A percentile compares a stretch with the other conserved stretches of the same genome.
These are phyloP conservation scores for Istiophorus platypterus DNA, from an alignment of 2,113 vertebrate species.

Conservation along the genomic window DNA sequence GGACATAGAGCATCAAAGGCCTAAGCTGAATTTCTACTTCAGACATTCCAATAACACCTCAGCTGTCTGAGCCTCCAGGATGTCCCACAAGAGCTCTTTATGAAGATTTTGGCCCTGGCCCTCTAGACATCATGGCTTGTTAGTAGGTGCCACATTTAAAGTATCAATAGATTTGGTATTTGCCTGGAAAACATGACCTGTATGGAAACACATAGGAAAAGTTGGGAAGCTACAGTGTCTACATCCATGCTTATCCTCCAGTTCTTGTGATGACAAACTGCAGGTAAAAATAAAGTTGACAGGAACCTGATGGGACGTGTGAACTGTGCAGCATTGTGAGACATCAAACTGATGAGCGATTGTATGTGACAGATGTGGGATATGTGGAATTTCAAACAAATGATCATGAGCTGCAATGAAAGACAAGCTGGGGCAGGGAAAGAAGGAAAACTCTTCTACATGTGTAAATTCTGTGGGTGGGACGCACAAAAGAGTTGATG, in stretches of 20 bases:
- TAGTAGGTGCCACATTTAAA: neutral
- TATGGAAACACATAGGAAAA: constrained; percentile 26
- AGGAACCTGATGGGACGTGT: constrained; percentile 67
- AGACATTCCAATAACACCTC: neutral
- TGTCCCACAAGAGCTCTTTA: neutral
- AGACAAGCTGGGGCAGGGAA: constrained; percentile 42
- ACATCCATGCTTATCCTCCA: constrained; percentile 9
- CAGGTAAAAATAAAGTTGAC: constrained; percentile 63
- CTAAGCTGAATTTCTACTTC: constrained; percentile 10
- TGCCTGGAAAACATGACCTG: constrained; percentile 24
- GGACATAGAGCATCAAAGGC: constrained; percentile 22
- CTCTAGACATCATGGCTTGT: neutral
- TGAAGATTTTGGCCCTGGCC: neutral
- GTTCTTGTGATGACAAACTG: constrained; percentile 55
- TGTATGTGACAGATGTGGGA: constrained; percentile 59
- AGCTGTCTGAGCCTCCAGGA: neutral
- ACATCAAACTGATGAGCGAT: constrained; percentile 55
- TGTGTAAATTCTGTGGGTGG: constrained; percentile 43
- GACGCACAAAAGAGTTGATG: constrained; percentile 44
- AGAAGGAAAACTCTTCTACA: constrained; percentile 31
- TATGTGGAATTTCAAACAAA: constrained; percentile 53
- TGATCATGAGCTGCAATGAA: constrained; percentile 44
- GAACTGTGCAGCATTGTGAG: constrained; percentile 38
- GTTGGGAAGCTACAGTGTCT: neutral
- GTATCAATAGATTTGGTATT: constrained; percentile 9